Percentiles rank a stretch among this genome's conserved stretches.
Evolutionary conservation across 2,113 vertebrate species (phyloP).

Genomic region (Butorides virescens): DNA sequence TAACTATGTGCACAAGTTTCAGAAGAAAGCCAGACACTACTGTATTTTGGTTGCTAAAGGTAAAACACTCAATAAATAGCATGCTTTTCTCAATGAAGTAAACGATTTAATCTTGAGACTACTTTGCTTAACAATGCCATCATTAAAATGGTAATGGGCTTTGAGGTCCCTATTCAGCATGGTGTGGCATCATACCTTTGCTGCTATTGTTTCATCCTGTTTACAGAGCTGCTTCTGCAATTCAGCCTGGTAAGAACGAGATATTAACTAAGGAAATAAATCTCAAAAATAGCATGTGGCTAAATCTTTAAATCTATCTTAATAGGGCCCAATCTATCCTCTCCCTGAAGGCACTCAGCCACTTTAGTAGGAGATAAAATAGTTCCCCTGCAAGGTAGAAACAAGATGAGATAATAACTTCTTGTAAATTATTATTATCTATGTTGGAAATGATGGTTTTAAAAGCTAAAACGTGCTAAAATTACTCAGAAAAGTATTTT

Average conservation of each 20-base stretch:
- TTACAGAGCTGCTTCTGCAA: neutral
- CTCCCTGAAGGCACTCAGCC: neutral
- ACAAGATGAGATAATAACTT: neutral
- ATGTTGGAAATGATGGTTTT: neutral
- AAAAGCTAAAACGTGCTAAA: neutral
- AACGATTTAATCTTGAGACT: slow-evolving; percentile 27
- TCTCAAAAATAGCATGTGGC: neutral
- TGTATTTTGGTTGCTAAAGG: slow-evolving; percentile 24
- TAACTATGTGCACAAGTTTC: neutral
- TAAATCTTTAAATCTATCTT: neutral
- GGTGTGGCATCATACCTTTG: slow-evolving; percentile 17
- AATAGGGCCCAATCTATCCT: neutral
- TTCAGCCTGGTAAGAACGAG: neutral
- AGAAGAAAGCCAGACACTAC: neutral
- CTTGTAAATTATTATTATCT: neutral
- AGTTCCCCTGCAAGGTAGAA: neutral
- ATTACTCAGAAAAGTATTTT: neutral
- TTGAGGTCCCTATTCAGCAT: slow-evolving; percentile 27
- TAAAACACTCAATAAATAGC: neutral
- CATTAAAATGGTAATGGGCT: slow-evolving; percentile 19
- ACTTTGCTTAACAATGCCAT: slow-evolving; percentile 25
- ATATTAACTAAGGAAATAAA: neutral
- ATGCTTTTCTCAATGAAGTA: slow-evolving; percentile 26
- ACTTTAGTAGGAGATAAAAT: neutral
- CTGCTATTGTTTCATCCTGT: slow-evolving; percentile 4